Base-by-base conservation (phyloP, 2,888 invertebrate species). In the Taphrorychus bicolor region DNA sequence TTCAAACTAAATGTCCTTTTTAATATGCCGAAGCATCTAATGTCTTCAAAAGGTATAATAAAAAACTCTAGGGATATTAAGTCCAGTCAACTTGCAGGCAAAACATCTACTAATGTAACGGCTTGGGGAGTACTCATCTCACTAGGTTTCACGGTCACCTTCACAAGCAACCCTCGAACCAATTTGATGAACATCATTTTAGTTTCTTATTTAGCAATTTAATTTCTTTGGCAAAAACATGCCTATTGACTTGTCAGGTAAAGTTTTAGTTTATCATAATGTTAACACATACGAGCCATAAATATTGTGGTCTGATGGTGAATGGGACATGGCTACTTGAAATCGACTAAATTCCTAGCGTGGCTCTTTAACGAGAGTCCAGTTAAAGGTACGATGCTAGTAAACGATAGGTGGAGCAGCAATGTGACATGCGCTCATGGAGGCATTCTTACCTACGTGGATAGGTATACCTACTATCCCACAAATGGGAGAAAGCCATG, bases 401-500 rank as follows among this genome's bases (percentile, higher is more conserved):
- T 91, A 0, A 98, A 98, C 80, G 97, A 98, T 82, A 87, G 97
- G 72, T 97, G 97, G 97, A 97, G 97, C 0, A 84, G 82, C 5
- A 90, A 87, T 4, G 89, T 87, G 1, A 82, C 87, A 2, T 96
- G 97, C 70, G 84, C 89, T 71, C 97, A 97, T 82, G 97, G 97
- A 2, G 96, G 92, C 74, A 94, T 92, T 80, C 91, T 88, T 73
- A 96, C 94, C 21, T 95, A 95, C 79, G 82, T 84, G 0, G 97
- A 97, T 82, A 87, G 93, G 75, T 94, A 85, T 21, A 59, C 16
- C 80, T 91, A 7, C 87, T 87, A 74, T 71, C 80, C 0, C 94
- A 94, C 76, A 98, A 98, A 83, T 98, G 96, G 96, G 98, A 98
- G 82, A 97, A 97, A 81, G 93, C 93, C 17, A 92, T 97, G 87